Base-by-base conservation (phyloP, 2,113 vertebrate species). In the Pelodiscus sinensis region DNA sequence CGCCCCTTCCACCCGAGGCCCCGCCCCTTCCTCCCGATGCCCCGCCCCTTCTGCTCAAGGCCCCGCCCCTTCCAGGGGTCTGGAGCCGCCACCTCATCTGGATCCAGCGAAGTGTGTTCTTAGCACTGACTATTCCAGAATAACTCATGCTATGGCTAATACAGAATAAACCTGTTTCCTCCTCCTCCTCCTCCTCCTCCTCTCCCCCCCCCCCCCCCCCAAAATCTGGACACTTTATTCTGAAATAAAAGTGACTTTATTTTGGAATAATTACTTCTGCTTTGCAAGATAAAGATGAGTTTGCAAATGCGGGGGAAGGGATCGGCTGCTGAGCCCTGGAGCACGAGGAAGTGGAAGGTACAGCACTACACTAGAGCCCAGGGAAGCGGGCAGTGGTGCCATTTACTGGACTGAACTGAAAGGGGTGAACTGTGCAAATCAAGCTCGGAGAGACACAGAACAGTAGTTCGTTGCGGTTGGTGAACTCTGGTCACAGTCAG, bases 321-420 rank as follows among this genome's bases (percentile, higher is more conserved):
- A 8, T 27, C 3, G 60, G 89, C 56, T 5, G 7, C 8, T 79
- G n/a, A 86, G 27, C 1, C 0, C 14, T 2, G 60, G 4, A 24
- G 73, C 5, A 21, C 8, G 10, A 83, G 5, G 79, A 21, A 75
- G 71, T 0, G 6, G 44, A 5, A 68, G 77, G 1, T 51, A 0
- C n/a, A 4, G 54, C 0, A 21, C 54, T 9, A 31, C 60, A 62
- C 27, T 10, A 0, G 79, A 51, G 87, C 75, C 18, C 57, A 38
- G 81, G 14, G 78, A 57, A 22, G 62, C 22, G n/a, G 3, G 1
- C 3, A 54, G 57, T 50, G 25, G 55, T 24, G 44, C 58, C 10
- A 9, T 73, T 38, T 73, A n/a, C 71, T 22, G 29, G 62, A n/a
- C 62, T 65, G 62, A n/a, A 65, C 29, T n/a, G 16, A 73, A 24